Conservation (phyloP, 2,888 invertebrate genomes). For the Dryococelus australis region DNA sequence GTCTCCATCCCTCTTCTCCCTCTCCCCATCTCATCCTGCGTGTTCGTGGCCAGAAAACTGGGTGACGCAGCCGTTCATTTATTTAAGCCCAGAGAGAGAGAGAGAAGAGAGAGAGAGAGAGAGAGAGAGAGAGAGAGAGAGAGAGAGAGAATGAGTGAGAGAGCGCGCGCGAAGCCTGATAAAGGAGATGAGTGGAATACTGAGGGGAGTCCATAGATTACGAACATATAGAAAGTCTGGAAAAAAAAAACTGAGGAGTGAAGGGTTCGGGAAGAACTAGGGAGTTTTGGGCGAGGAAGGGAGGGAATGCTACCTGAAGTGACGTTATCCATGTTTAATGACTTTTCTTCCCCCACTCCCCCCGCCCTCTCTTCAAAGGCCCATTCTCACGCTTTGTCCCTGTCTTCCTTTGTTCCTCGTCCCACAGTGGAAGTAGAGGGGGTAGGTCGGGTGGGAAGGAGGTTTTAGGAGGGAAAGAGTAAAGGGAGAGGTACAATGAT, state of each 20-base stretch:
- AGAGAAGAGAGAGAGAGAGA: neutral
- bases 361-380: neutral
- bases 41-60: neutral
- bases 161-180: neutral
- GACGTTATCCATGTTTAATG: conserved; percentile 29
- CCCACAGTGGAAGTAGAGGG: neutral
- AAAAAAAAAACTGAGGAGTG: neutral
- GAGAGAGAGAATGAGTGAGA: neutral
- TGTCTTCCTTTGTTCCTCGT: conserved; percentile 4
- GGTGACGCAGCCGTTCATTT: conserved; percentile 16
- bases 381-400: neutral
- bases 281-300: neutral
- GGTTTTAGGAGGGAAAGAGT: no score
- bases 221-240: conserved; percentile 3
- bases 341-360: neutral
- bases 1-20: no score
- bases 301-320: conserved; percentile 21
- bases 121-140: neutral
- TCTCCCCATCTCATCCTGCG: no score
- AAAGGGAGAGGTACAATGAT: neutral
- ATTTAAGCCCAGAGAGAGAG: neutral
- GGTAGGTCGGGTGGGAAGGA: no score
- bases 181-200: no score
- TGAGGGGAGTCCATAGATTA: neutral
- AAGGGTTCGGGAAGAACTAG: neutral